A percentile compares a stretch with the other conserved stretches of the same genome.
phyloP scores from a whole-genome alignment of 2,113 vertebrate genomes.

The Lethenteron reissneri region DNA sequence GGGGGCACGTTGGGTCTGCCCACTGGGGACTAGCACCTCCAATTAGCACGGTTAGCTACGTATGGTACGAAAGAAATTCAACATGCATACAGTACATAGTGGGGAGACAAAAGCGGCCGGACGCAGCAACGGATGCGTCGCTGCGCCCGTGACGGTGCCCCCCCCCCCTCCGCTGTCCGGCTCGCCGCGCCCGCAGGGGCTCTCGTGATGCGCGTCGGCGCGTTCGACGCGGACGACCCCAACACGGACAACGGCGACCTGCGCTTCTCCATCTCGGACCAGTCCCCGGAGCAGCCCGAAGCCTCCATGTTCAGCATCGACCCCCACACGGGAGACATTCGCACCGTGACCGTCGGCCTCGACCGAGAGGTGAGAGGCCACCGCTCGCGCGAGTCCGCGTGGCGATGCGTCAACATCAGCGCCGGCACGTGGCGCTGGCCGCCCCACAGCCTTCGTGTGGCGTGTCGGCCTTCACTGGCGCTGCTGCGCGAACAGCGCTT shows the following conservation, averaged over 20 bases:
- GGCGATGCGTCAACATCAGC: neutral
- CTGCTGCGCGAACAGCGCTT: neutral
- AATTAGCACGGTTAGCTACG: no score
- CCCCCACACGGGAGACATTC: slow-evolving; percentile 45
- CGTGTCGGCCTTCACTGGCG: neutral
- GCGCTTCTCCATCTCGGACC: slow-evolving; percentile 47
- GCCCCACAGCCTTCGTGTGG: neutral
- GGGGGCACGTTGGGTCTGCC: no score
- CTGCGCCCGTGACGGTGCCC: no score
- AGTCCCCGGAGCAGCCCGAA: slow-evolving; percentile 15
- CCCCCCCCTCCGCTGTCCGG: no score
- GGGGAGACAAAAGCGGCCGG: no score
- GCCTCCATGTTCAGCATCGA: slow-evolving; percentile 62
- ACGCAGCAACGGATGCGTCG: no score
- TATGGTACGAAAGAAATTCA: no score
- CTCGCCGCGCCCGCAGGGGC: slow-evolving; percentile 28
- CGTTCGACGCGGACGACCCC: slow-evolving; percentile 53
- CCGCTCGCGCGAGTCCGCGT: neutral
- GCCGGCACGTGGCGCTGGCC: neutral
- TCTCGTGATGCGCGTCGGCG: slow-evolving; percentile 44
- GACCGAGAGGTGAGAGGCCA: slow-evolving; percentile 50
- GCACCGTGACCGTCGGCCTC: slow-evolving; percentile 45
- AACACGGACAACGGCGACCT: slow-evolving; percentile 53
- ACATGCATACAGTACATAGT: no score
- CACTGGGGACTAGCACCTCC: no score